Percentiles rank a stretch among this genome's conserved stretches.
These are phyloP conservation scores for Colius striatus DNA, from an alignment of 2,113 vertebrate species.

Conservation along the genomic window DNA sequence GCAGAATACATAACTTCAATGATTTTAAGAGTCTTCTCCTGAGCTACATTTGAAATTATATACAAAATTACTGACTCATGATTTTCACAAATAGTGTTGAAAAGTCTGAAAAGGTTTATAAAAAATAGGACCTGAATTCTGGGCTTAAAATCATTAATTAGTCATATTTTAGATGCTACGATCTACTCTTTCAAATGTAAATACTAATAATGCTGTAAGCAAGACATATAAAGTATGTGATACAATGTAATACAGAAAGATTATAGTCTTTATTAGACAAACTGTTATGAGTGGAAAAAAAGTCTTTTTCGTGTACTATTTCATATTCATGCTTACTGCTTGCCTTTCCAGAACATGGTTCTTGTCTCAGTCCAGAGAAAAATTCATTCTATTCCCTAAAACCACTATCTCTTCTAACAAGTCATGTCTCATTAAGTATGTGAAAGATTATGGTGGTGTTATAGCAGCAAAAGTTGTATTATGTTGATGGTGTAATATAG, in stretches of 20 bases:
- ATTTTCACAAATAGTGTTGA: not conserved
- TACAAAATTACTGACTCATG: not conserved
- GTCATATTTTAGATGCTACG: not conserved
- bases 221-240: not conserved
- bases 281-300: not conserved
- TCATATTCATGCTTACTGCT: not conserved
- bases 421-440: not conserved
- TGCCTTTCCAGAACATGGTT: not conserved
- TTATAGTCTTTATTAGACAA: not conserved
- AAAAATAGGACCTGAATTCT: not conserved
- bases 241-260: not conserved
- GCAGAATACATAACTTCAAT: not conserved
- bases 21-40: not conserved
- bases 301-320: not conserved
- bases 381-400: not conserved
- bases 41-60: not conserved
- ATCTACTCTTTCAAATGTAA: not conserved
- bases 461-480: not conserved
- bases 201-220: not conserved
- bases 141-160: not conserved
- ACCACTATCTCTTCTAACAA: not conserved
- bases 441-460: not conserved
- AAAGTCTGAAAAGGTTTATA: not conserved
- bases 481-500: not conserved
- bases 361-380: not conserved